Base-by-base conservation (phyloP, 2,888 invertebrate species). In the Drosophila falleni region DNA sequence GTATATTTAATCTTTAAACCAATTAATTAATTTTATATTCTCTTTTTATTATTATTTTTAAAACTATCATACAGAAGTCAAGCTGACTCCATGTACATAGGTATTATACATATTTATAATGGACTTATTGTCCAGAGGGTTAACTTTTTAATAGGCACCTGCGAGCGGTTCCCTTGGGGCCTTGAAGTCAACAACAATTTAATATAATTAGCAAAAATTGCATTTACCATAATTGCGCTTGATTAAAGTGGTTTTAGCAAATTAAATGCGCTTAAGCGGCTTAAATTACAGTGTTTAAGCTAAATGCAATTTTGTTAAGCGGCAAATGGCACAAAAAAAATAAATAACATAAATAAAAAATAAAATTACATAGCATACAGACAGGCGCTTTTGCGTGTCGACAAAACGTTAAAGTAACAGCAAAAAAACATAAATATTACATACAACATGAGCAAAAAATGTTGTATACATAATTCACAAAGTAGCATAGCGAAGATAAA, bases 211-310 rank as follows among this genome's bases (percentile, higher is more conserved):
- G 67, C 65, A 66, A 68, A 76, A 85, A 73, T 50, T 75, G 61
- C 79, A 84, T 74, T 69, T 65, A 49, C 49, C 68, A 46, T 74
- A 79, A 85, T 87, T 87, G 51, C 50, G 62, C 60, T 87, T 89
- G 89, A 89, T 84, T 79, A 79, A 71, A 81, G 81, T 73, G 75
- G 37, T 87, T 89, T 76, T 51, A 70, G 71, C 73, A 78, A 81
- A 75, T 89, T 71, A 87, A 89, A 69, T 65, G 64, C 76, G 73
- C 82, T 87, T 85, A 87, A 85, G 66, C 89, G 72, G 33, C 82
- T 63, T 61, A 87, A 85, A 85, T 85, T 89, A 89, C 86, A 79
- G 89, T 87, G 76, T 85, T 85, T 85, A 81, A 79, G 77, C 68
- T 67, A 66, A 85, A 85, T 85, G 80, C 85, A 82, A 89, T 87